Conservation (phyloP, 2,113 vertebrate genomes). For the Fregetta grallaria region DNA sequence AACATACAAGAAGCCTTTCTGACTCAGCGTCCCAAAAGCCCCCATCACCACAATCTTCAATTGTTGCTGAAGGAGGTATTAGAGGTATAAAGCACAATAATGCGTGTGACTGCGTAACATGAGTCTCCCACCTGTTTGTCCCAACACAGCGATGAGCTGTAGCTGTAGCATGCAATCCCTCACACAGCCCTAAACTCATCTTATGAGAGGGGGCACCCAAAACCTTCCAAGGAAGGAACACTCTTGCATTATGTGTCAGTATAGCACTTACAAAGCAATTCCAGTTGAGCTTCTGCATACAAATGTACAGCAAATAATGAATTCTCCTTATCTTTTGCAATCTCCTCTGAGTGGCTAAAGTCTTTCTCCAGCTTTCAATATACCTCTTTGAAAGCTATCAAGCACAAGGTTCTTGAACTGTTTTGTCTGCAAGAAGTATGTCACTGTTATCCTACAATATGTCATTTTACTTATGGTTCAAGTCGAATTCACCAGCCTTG, state of each 20-base stretch:
- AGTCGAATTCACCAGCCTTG: background rate
- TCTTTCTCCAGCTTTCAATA: background rate
- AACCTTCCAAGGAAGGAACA: background rate
- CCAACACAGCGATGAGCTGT: background rate
- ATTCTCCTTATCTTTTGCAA: background rate
- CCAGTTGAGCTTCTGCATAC: background rate
- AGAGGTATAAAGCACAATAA: background rate
- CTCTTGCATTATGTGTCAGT: background rate
- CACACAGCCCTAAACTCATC: background rate
- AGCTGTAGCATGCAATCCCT: rapidly evolving
- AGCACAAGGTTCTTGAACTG: background rate
- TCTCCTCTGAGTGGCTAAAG: background rate
- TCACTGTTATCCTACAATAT: background rate
- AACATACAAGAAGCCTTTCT: background rate
- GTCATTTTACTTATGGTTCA: background rate
- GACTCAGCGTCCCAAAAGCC: background rate
- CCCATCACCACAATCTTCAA: background rate
- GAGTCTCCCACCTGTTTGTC: background rate
- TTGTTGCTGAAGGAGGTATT: background rate
- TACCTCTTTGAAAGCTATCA: background rate
- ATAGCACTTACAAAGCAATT: background rate
- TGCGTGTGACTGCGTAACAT: background rate
- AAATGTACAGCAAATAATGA: background rate
- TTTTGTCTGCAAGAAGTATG: background rate
- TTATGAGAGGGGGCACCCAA: background rate